A percentile compares a stretch with the other conserved stretches of the same genome.
These are phyloP conservation scores for Vimba vimba DNA, from an alignment of 2,113 vertebrate genomes.

Conservation along the genomic window DNA sequence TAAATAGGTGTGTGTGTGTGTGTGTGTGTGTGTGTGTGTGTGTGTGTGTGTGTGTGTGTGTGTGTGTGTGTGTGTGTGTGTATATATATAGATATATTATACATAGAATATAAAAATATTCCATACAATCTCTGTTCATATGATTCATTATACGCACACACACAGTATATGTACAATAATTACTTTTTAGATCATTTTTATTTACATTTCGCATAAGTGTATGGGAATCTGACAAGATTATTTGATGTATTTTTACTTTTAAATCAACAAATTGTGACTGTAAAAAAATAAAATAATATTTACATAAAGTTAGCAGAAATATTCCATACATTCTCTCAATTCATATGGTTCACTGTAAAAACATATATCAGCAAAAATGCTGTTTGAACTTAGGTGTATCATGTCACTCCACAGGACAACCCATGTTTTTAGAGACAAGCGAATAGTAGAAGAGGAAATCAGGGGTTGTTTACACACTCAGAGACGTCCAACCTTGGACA, in stretches of 20 bases:
- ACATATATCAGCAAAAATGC: neutral
- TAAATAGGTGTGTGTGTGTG: too few species aligned
- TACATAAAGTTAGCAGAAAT: neutral
- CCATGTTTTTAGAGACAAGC: neutral
- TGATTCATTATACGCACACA: too few species aligned
- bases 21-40: too few species aligned
- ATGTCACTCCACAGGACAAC: slow-evolving; percentile 1
- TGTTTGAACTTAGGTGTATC: neutral
- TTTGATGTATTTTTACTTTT: neutral
- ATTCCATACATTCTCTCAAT: neutral
- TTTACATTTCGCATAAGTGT: neutral
- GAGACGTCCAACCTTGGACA: slow-evolving; percentile 28
- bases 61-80: too few species aligned
- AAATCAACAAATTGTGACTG: neutral
- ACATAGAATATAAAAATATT: too few species aligned
- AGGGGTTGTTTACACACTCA: slow-evolving; percentile 32
- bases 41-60: too few species aligned
- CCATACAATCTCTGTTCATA: too few species aligned
- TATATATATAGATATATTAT: too few species aligned
- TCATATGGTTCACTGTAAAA: neutral
- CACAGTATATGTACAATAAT: too few species aligned
- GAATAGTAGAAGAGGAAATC: neutral
- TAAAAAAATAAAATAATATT: neutral
- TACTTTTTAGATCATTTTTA: too few species aligned
- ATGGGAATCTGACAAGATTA: neutral